Conservation (phyloP, 1,140 invertebrate species). For the Drosophila ficusphila region DNA sequence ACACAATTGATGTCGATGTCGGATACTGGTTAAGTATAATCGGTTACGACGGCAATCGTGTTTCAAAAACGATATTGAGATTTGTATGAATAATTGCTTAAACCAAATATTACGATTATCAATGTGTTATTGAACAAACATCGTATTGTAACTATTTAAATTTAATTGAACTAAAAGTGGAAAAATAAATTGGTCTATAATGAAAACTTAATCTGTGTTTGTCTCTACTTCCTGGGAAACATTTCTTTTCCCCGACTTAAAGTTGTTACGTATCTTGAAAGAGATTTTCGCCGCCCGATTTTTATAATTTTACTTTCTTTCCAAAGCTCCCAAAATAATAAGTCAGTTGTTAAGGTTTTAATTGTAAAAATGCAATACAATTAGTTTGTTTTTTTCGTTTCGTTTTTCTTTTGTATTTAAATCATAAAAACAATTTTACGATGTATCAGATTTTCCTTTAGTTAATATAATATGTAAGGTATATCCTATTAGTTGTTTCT, state of each 20-base stretch:
- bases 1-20: slow-evolving; percentile 37
- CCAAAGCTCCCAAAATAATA: slow-evolving; percentile 13
- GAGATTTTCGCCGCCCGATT: not conserved
- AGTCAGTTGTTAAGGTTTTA: slow-evolving; percentile 28
- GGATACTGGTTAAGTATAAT: not conserved
- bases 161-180: slow-evolving; percentile 56
- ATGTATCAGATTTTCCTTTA: slow-evolving; percentile 68
- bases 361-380: slow-evolving; percentile 54
- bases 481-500: slow-evolving; percentile 80
- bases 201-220: slow-evolving; percentile 20
- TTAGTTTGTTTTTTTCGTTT: slow-evolving; percentile 43
- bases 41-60: slow-evolving; percentile 17
- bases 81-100: slow-evolving; percentile 68
- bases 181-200: slow-evolving; percentile 72
- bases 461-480: slow-evolving; percentile 73
- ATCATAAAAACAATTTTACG: slow-evolving; percentile 82
- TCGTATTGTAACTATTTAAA: slow-evolving; percentile 64
- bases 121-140: slow-evolving; percentile 54
- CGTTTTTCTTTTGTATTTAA: slow-evolving; percentile 73
- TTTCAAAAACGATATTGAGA: slow-evolving; percentile 58
- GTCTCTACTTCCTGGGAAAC: not conserved
- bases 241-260: too few species aligned
- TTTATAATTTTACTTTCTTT: not conserved
- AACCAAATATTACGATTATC: slow-evolving; percentile 58
- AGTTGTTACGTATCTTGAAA: too few species aligned